Percentiles rank a stretch among this genome's conserved stretches.
Evolutionary conservation across 2,797 vertebrate species (phyloP).

Genomic region (Pampus argenteus): DNA sequence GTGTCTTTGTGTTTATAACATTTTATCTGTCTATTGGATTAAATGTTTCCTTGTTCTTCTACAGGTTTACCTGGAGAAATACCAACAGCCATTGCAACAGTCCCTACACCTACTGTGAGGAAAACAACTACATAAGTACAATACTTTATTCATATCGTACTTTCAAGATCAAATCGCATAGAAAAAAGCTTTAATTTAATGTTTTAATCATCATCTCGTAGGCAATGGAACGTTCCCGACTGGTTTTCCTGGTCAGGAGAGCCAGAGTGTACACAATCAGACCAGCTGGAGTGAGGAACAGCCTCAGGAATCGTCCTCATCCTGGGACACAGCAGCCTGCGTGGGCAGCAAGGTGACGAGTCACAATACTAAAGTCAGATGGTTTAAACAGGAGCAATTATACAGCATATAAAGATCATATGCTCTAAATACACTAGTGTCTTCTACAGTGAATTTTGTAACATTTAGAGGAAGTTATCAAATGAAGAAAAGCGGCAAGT

Average conservation of each 20-base stretch:
- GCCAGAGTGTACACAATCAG: constrained; percentile 81
- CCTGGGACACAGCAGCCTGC: constrained; percentile 91
- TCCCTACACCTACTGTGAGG: constrained; percentile 78
- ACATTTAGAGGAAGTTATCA: background rate
- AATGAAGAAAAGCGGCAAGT: background rate
- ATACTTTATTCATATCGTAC: background rate
- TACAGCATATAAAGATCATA: no score
- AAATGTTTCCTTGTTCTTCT: constrained; percentile 40
- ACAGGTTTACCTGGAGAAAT: constrained; percentile 84
- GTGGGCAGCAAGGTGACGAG: constrained; percentile 86
- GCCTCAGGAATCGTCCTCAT: constrained; percentile 76
- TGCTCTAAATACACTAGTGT: background rate
- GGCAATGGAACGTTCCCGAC: constrained; percentile 90
- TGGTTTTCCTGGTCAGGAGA: constrained; percentile 86
- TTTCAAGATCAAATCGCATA: background rate
- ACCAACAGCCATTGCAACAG: constrained; percentile 79
- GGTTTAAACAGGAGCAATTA: background rate
- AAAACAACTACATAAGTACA: constrained; percentile 74
- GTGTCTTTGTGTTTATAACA: background rate
- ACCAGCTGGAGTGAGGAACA: constrained; percentile 82
- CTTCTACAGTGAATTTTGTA: background rate
- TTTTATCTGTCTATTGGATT: background rate
- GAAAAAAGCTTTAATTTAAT: background rate
- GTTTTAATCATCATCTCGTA: constrained; percentile 52
- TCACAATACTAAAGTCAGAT: background rate